Evolutionary conservation across 2,113 vertebrate species (phyloP), one percentile per base, ranked within the genome.

Genomic region (Butorides virescens): DNA sequence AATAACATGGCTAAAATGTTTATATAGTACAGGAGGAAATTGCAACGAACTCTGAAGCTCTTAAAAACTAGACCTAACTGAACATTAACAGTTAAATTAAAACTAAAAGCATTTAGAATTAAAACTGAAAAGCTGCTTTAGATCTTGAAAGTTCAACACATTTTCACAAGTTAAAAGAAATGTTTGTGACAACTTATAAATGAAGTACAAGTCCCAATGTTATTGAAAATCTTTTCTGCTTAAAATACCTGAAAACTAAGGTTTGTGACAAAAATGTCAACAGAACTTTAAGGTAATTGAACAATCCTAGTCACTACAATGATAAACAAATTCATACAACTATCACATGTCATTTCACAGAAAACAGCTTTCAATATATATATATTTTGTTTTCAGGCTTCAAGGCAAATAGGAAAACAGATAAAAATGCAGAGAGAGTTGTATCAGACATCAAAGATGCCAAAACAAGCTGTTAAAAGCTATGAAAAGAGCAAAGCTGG

Each of bases 291-390:
- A 79, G 42, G 23, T 80, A 95, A 78, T 26, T 75, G 20, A 84
- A 80, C 11, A 86, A 75, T n/a, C 47, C 36, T 46, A 80, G 11
- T 59, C 11, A 47, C 22, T 55, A 29, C 32, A 82, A 44, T 4
- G 6, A 74, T 65, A 77, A 66, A 65, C 22, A 71, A 70, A 62
- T 52, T 72, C 73, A 82, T 39, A 42, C 36, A 89, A n/a, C 36
- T 44, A 58, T n/a, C 36, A 63, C 5, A 3, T 36, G 42, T 49
- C 10, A 85, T 86, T 95, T 90, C 36, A 15, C 34, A 70, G 59
- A 56, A 91, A 97, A 77, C 5, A 49, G 7, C 53, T 95, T 95
- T 84, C 79, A 95, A 82, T n/a, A 89, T 42, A 79, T 11, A 56
- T 30, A 8, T 21, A 18, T 61, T 12, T 26, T 73, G 10, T 58